Base-by-base conservation (phyloP, 2,113 vertebrate species). In the Muscicapa adusta region DNA sequence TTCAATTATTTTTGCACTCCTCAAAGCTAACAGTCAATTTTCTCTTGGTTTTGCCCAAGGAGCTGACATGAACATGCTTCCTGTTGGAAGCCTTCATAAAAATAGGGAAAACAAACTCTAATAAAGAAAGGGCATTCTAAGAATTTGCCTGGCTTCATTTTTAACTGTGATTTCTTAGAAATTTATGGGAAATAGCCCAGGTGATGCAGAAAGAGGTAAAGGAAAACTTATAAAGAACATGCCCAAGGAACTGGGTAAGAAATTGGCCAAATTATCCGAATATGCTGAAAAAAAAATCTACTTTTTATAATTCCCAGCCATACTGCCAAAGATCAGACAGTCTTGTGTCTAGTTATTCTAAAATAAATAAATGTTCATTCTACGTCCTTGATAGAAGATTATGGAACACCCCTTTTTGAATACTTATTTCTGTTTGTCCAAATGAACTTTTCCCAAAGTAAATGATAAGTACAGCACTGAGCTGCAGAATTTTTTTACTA, bases 191-290 rank as follows among this genome's bases (percentile, higher is more conserved):
- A 31, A 61, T 47, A 12, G 12, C 13, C 6, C 20, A 62, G 31
- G 14, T 53, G 51, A 38, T 62, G 36, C 8, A 57, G 36, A 82
- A 78, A 48, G 14, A 43, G 9, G 6, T 33, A 56, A 58, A 71
- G 22, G 5, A 43, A 88, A 45, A 2, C 31, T 80, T 71, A 8
- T 24, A 25, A 74, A 47, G 15, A 40, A 22, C 4, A 10, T 4
- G 2, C 23, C 14, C 14, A 53, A 58, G 34, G 33, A 66, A 45
- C 5, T 54, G 25, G 16, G 17, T 83, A 75, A 83, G 9, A 75
- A 79, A 62, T 82, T 24, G 3, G 24, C 3, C 0, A 0, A 78
- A 61, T 22, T 65, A 33, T 38, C 26, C 47, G 12, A 34, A 34
- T 54, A 36, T 45, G 4, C 23, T 34, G 9, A 43, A 81, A 76